Percentiles rank a stretch among this genome's conserved stretches.
Evolutionary conservation across 2,113 vertebrate genomes (phyloP).

Genomic region (Tyrannus savana): DNA sequence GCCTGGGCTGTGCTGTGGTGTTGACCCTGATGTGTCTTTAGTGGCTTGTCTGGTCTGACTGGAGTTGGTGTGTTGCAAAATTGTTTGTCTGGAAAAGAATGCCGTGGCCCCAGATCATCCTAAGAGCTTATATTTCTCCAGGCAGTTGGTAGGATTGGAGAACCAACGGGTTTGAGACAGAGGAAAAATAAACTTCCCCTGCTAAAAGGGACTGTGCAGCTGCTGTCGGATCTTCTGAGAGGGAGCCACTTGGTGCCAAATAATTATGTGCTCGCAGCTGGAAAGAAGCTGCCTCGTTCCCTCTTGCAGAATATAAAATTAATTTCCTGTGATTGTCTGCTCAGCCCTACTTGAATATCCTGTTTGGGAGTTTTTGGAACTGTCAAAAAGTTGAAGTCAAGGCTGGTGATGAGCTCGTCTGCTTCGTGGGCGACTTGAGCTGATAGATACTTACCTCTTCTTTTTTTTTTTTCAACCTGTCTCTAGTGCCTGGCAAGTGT

Average conservation of each 20-base stretch:
- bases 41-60: not conserved
- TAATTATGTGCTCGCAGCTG: slow-evolving; percentile 12
- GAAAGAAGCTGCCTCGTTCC: slow-evolving; percentile 13
- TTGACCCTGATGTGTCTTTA: not conserved
- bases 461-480: too few relatives aligned
- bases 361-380: not conserved
- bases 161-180: not conserved
- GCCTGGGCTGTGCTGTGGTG: not conserved
- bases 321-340: slow-evolving; percentile 18
- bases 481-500: not conserved
- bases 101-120: fast-evolving
- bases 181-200: not conserved
- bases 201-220: not conserved
- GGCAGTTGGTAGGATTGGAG: not conserved
- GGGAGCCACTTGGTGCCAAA: slow-evolving; percentile 8
- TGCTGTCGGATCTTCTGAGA: not conserved
- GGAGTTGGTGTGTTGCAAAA: not conserved
- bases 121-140: not conserved
- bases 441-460: fast-evolving
- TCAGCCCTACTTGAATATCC: not conserved
- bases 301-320: slow-evolving; percentile 13
- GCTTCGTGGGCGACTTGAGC: not conserved
- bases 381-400: not conserved
- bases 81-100: not conserved
- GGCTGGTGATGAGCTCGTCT: not conserved